Percentiles rank a stretch among this genome's conserved stretches.
phyloP scores from a whole-genome alignment of 2,113 vertebrate species.

The Calidris pugnax region DNA sequence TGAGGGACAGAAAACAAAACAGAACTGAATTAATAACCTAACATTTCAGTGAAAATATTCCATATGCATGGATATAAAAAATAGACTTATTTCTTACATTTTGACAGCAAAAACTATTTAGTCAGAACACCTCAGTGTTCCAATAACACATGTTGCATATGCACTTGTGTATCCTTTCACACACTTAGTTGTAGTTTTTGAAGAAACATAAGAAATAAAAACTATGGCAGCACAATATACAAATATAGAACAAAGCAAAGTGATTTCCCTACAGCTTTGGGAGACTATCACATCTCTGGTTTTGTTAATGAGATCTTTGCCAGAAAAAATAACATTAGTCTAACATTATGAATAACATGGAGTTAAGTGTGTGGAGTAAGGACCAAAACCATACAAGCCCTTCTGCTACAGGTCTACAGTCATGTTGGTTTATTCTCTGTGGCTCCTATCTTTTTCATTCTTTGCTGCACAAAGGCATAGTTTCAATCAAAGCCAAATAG shows the following conservation, averaged over 20 bases:
- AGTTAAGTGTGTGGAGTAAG: not conserved
- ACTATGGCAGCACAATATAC: not conserved
- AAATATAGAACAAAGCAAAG: not conserved
- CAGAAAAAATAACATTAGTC: not conserved
- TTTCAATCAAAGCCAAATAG: not conserved
- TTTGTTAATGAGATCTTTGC: not conserved
- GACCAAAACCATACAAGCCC: not conserved
- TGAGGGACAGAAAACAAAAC: conserved; percentile 54
- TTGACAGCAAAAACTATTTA: not conserved
- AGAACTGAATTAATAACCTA: not conserved
- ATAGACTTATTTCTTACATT: not conserved
- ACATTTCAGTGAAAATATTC: not conserved
- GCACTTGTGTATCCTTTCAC: not conserved
- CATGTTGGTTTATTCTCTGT: not conserved
- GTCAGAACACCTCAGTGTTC: not conserved
- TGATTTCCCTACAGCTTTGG: not conserved
- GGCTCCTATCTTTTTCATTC: not conserved
- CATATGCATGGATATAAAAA: not conserved
- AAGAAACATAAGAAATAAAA: not conserved
- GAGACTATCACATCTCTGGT: not conserved
- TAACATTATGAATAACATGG: not conserved
- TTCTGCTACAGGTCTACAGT: not conserved
- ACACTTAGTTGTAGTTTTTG: accelerated
- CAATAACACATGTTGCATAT: not conserved
- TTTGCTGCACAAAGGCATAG: not conserved